Conservation (phyloP, 2,888 invertebrate species). For the Dryococelus australis region DNA sequence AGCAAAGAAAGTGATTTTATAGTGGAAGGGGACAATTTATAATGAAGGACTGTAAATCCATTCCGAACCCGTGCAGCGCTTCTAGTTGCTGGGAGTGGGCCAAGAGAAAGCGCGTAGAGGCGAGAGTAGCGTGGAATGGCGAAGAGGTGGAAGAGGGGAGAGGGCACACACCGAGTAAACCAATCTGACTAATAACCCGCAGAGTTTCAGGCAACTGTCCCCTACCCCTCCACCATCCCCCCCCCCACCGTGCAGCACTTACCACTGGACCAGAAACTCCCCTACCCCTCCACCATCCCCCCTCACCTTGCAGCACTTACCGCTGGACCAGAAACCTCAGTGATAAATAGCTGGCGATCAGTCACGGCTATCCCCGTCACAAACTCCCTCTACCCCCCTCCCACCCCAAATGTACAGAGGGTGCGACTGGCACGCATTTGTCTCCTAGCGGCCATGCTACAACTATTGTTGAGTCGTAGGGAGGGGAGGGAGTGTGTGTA, state of each 20-base stretch:
- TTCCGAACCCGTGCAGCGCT: not conserved
- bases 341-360: not conserved
- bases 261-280: not conserved
- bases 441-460: not conserved
- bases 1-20: too few species aligned
- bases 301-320: not conserved
- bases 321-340: not conserved
- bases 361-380: not conserved
- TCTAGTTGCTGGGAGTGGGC: not conserved
- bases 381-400: not conserved
- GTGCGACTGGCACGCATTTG: not conserved
- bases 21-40: too few species aligned
- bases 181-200: slow-evolving; percentile 16
- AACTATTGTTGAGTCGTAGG: not conserved
- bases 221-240: not conserved
- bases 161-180: not conserved
- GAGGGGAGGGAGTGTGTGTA: not conserved
- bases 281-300: not conserved
- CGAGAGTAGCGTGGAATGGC: not conserved
- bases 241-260: not conserved
- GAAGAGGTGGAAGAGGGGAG: not conserved
- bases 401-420: not conserved
- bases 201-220: not conserved
- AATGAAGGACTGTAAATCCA: too few species aligned
- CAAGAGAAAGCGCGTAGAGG: not conserved